phyloP scores from a whole-genome alignment of 1,140 invertebrate genomes.

The Drosophila paulistorum region DNA sequence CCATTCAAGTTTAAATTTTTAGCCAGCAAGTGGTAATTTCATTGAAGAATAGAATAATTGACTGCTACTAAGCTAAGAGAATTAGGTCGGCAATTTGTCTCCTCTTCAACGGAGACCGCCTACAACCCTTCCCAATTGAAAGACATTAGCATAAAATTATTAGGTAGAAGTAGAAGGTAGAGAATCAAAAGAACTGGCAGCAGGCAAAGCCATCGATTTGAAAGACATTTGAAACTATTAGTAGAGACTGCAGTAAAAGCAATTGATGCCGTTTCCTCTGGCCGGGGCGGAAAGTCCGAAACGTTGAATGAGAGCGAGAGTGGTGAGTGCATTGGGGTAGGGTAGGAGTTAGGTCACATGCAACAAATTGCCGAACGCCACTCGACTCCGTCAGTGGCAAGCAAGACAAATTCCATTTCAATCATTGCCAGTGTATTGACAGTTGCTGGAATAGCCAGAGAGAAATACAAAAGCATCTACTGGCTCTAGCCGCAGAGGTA shows the following conservation, averaged over 20 bases:
- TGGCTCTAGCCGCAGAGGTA: not conserved
- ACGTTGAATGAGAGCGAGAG: not conserved
- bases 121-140: not conserved
- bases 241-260: slow-evolving; percentile 22
- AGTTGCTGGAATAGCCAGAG: slow-evolving; percentile 39
- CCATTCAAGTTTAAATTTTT: not conserved
- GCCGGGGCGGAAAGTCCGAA: not conserved
- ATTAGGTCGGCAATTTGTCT: slow-evolving; percentile 4
- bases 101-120: not conserved
- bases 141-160: slow-evolving; percentile 9
- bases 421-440: slow-evolving; percentile 74
- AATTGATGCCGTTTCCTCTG: slow-evolving; percentile 32
- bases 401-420: slow-evolving; percentile 78
- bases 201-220: slow-evolving; percentile 19
- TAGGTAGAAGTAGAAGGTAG: not conserved
- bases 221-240: slow-evolving; percentile 73
- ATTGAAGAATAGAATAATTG: slow-evolving; percentile 10
- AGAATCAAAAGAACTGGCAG: not conserved
- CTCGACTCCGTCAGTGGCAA: slow-evolving; percentile 63
- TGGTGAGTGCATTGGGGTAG: not conserved
- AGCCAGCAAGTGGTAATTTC: not conserved
- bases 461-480: slow-evolving; percentile 14
- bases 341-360: slow-evolving; percentile 27
- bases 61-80: slow-evolving; percentile 2
- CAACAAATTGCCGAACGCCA: slow-evolving; percentile 64